A percentile compares a stretch with the other conserved stretches of the same genome.
phyloP scores from a whole-genome alignment of 2,888 invertebrate species.

The Oscheius sp. region DNA sequence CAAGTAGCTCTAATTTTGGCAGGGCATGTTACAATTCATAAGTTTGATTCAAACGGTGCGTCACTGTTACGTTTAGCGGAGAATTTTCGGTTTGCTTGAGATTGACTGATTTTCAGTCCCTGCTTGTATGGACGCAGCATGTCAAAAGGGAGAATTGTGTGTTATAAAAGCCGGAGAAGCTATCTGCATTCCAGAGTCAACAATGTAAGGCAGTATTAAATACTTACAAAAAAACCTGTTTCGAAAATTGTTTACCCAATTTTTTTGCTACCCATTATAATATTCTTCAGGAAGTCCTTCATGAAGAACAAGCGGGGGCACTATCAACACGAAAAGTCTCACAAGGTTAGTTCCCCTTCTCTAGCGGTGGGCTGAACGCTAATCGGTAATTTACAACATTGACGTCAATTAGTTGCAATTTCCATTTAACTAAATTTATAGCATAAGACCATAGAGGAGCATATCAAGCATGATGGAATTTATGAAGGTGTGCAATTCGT shows the following conservation, averaged over 20 bases:
- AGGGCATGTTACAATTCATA: background rate
- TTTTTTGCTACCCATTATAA: background rate
- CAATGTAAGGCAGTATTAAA: conserved; percentile 28
- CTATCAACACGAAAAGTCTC: background rate
- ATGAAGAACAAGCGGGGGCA: no score
- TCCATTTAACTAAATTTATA: no score
- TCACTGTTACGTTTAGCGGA: background rate
- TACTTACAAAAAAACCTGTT: background rate
- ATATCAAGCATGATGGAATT: conserved; percentile 25
- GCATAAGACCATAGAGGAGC: conserved; percentile 19
- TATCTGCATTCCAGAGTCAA: conserved; percentile 40
- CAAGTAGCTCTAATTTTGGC: background rate
- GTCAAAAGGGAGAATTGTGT: conserved; percentile 45
- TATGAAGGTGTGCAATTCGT: background rate
- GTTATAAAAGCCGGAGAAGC: conserved; percentile 44
- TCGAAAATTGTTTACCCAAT: background rate
- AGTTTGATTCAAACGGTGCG: background rate
- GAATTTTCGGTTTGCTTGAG: background rate
- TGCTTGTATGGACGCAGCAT: conserved; percentile 40
- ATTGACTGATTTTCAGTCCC: conserved; percentile 32
- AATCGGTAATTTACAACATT: conserved; percentile 5
- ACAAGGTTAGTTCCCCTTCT: conserved; percentile 12
- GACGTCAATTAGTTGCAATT: no score
- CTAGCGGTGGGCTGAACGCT: conserved; percentile 21
- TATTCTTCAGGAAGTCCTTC: background rate